Base-by-base conservation (phyloP, 2,797 vertebrate genomes). In the Gallinago stenura region DNA sequence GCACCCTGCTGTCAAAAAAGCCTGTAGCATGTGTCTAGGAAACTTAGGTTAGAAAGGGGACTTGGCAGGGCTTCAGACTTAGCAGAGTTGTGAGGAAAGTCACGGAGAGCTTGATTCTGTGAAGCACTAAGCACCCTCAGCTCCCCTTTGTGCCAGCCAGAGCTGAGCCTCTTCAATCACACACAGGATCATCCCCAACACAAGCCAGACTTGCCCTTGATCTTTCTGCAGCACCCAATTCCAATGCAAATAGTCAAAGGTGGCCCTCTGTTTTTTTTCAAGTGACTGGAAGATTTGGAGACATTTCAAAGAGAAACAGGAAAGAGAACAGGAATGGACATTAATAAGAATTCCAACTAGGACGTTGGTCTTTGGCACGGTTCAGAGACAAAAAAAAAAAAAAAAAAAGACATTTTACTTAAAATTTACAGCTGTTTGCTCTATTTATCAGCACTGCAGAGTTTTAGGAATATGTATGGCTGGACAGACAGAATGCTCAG, bases 1-100 rank as follows among this genome's bases (percentile, higher is more conserved):
- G 95, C 90, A 70, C 92, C 93, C 95, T 4, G 60, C 95, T 87
- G 95, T 80, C 83, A 87, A 83, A 94, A 95, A 90, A 94, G 87
- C 91, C 94, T 93, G 58, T 86, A 87, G 94, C 87, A 72, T 88
- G 87, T 79, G 83, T 60, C 83, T 89, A 15, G 80, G 89, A 95
- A 94, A 51, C 24, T 77, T 51, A 37, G 85, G 87, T 61, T 87
- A 70, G 89, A 95, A 66, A 95, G 58, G 33, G 64, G 81, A 41
- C 71, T 92, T 95, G 92, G 93, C 93, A 90, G 66, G 53, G 60
- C 71, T 95, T 1, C 20, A 86, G 82, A 58, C 18, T 46, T 1
- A 20, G 25, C 75, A 69, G 93, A 60, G 22, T 6, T 92, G 84
- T 28, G 68, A 92, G 53, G 78, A 78, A 77, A 90, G 81, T 53